phyloP scores from a whole-genome alignment of 2,888 invertebrate species.

The Mystacides longicornis region DNA sequence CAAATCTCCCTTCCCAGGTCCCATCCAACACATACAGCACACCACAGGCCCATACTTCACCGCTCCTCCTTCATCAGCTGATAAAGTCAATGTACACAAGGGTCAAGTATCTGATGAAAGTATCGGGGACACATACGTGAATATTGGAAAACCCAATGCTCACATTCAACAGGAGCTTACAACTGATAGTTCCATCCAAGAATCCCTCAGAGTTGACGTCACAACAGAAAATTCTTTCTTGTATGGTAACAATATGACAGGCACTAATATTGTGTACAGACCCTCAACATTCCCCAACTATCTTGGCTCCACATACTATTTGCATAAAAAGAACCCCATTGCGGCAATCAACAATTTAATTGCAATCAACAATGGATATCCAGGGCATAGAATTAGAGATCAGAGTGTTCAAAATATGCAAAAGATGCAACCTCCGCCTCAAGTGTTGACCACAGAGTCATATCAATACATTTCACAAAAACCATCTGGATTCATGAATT shows the following conservation, averaged over 20 bases:
- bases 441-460: constrained; percentile 28
- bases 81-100: constrained; percentile 33
- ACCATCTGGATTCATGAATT: constrained; percentile 20
- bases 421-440: constrained; percentile 54
- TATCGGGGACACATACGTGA: constrained; percentile 36
- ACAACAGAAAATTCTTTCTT: constrained; percentile 30
- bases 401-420: constrained; percentile 47
- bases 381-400: constrained; percentile 28
- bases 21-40: constrained; percentile 25
- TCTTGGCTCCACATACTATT: constrained; percentile 24
- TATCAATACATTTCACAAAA: constrained; percentile 15
- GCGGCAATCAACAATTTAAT: background rate
- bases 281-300: constrained; percentile 17
- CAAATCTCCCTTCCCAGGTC: constrained; percentile 13
- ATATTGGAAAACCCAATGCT: constrained; percentile 40
- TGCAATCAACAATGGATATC: constrained; percentile 23
- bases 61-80: constrained; percentile 25
- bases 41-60: constrained; percentile 26
- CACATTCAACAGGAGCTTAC: constrained; percentile 32
- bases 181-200: constrained; percentile 5
- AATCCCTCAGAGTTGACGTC: background rate
- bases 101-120: constrained; percentile 38
- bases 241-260: constrained; percentile 30
- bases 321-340: constrained; percentile 16
- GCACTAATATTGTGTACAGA: constrained; percentile 28